A percentile compares a stretch with the other conserved stretches of the same genome.
phyloP scores from a whole-genome alignment of 2,888 invertebrate genomes.

The Stenchaetothrips biformis region DNA sequence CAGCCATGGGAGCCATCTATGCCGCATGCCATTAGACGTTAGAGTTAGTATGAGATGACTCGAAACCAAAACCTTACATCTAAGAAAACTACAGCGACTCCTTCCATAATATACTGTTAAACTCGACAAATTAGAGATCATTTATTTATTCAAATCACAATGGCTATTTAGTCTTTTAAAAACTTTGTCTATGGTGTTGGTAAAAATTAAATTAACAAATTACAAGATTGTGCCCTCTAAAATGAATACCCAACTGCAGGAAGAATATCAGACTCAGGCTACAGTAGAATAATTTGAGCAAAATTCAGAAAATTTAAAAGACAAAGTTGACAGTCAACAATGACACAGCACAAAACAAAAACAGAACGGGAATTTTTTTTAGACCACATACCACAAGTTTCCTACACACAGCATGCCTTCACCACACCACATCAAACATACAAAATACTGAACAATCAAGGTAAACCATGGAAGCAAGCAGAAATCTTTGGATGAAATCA shows the following conservation, averaged over 20 bases:
- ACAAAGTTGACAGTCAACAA: no score
- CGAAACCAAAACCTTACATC: conserved; percentile 23
- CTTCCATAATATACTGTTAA: not conserved
- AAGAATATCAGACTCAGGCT: no score
- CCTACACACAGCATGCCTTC: conserved; percentile 5
- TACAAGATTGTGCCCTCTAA: no score
- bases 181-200: no score
- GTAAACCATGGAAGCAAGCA: not conserved
- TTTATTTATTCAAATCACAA: no score
- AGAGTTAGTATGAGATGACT: conserved; percentile 3
- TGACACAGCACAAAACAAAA: not conserved
- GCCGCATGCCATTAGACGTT: conserved; percentile 29
- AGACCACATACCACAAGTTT: not conserved
- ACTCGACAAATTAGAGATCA: not conserved
- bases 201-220: no score
- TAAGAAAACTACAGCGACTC: no score
- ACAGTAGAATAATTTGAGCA: no score
- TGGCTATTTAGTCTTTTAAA: no score
- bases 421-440: not conserved
- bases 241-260: no score
- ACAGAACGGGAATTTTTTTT: not conserved
- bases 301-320: no score
- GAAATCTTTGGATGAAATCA: conserved; percentile 37
- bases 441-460: not conserved
- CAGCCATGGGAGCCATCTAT: conserved; percentile 26